Base-by-base conservation (phyloP, 2,888 invertebrate species). In the Idaea aversata region DNA sequence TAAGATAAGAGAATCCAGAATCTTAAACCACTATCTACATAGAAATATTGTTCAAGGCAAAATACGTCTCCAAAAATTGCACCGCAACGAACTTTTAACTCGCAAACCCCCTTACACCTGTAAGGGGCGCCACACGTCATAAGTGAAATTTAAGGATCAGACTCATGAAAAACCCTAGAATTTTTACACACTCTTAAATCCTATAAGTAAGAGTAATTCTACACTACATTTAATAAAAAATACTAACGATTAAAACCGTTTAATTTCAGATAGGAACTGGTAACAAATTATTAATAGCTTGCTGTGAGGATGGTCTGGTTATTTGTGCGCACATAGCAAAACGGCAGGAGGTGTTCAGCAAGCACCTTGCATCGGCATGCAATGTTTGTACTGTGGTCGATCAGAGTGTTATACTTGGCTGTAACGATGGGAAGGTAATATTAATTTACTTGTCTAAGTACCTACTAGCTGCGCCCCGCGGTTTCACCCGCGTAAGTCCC, bases 241-340 rank as follows among this genome's bases (percentile, higher is more conserved):
- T 58, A 63, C 63, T 34, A 47, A 34, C 47, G 15, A 59, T 69
- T 64, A 64, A 65, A 63, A 36, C 47, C 84, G 5, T 59, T 59
- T 59, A 10, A 15, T 59, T 87, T 68, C 93, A 96, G 93, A 81
- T 95, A 63, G 94, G 92, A 34, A 95, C 95, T 15, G 88, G 88
- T 64, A 94, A 95, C 70, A 96, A 95, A 79, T 71, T 95, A 57
- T 73, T 95, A 61, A 78, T 95, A 2, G 81, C 94, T 34, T 95
- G 94, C 0, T 94, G 94, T 85, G 96, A 96, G 84, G 94, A 92
- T 83, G 94, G 94, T 0, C 79, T 84, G 15, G 85, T 95, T 1
- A 84, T 93, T 59, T 93, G 94, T 66, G 87, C 94, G 38, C 94
- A 94, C 67, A 88, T 96, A 1, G 93, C 92, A 4, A 93, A 89